Percentiles rank a stretch among this genome's conserved stretches.
Conservation (phyloP, 2,797 vertebrate species). For the Alcedo quadribrachys region DNA sequence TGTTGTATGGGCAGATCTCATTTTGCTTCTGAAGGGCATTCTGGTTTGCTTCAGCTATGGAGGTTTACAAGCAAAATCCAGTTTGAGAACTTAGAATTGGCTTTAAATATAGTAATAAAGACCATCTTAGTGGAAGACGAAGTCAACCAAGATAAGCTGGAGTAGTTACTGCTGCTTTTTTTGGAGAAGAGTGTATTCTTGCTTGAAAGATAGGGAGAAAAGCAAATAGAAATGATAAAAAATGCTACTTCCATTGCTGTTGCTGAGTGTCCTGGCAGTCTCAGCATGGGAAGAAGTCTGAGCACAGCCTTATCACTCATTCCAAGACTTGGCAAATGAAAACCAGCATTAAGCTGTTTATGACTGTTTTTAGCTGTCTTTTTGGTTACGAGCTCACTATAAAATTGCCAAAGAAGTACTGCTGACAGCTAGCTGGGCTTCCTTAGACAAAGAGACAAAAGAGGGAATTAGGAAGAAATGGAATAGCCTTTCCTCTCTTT, state of each 20-base stretch:
- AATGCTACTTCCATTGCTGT: not conserved
- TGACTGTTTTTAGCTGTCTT: slow-evolving; percentile 31
- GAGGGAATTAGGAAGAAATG: not conserved
- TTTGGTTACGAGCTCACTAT: slow-evolving; percentile 23
- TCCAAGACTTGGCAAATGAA: slow-evolving; percentile 51
- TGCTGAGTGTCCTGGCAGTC: not conserved
- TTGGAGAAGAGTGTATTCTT: not conserved
- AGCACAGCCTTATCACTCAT: slow-evolving; percentile 26
- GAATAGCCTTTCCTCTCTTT: not conserved
- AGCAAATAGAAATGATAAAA: not conserved
- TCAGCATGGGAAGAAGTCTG: not conserved
- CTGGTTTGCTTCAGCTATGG: not conserved
- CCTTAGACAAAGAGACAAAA: not conserved
- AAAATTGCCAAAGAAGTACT: slow-evolving; percentile 12
- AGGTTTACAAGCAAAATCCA: slow-evolving; percentile 13
- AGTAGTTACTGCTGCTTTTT: slow-evolving; percentile 12
- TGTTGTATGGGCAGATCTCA: not conserved
- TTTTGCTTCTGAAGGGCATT: slow-evolving; percentile 11
- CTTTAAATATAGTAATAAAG: slow-evolving; percentile 7
- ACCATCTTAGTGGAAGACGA: not conserved
- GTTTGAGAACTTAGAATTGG: slow-evolving; percentile 13
- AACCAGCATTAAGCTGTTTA: slow-evolving; percentile 38
- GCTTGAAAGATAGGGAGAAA: slow-evolving; percentile 3
- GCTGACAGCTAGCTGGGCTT: slow-evolving; percentile 5
- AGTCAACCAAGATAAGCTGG: not conserved